Evolutionary conservation across 2,797 vertebrate genomes (phyloP).

Genomic region (Enteromius unitaeniatus): DNA sequence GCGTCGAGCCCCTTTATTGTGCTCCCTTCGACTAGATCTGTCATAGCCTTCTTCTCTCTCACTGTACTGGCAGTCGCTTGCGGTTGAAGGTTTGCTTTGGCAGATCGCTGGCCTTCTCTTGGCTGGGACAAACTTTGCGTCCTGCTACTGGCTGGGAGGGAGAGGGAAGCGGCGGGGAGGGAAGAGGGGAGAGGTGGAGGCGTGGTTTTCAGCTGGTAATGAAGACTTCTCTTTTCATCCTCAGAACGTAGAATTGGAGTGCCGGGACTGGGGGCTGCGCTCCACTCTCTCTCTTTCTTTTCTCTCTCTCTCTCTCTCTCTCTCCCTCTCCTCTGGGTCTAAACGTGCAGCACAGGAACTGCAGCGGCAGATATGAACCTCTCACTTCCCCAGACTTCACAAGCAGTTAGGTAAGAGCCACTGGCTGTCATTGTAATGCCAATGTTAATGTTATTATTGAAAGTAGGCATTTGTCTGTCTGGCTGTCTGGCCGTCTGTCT

Average conservation of each 20-base stretch:
- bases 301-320: slow-evolving; percentile 22
- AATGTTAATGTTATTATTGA: slow-evolving; percentile 18
- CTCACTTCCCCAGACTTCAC: slow-evolving; percentile 66
- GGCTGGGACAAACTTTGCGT: slow-evolving; percentile 79
- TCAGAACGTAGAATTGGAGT: slow-evolving; percentile 87
- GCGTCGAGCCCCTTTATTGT: slow-evolving; percentile 40
- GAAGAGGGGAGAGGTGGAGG: slow-evolving; percentile 68
- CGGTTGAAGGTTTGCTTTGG: slow-evolving; percentile 79
- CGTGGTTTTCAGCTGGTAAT: slow-evolving; percentile 88
- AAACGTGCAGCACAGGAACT: slow-evolving; percentile 59
- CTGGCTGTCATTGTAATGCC: slow-evolving; percentile 50
- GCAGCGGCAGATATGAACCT: slow-evolving; percentile 77
- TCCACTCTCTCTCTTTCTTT: slow-evolving; percentile 67
- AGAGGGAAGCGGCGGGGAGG: slow-evolving; percentile 65
- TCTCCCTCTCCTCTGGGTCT: slow-evolving; percentile 48
- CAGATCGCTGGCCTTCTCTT: slow-evolving; percentile 76
- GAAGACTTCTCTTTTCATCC: slow-evolving; percentile 94
- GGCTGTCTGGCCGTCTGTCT: slow-evolving; percentile 42
- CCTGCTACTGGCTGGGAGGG: slow-evolving; percentile 88
- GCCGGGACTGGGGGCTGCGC: slow-evolving; percentile 79
- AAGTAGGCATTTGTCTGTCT: slow-evolving; percentile 37
- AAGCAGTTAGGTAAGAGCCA: slow-evolving; percentile 83
- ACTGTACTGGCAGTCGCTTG: slow-evolving; percentile 70
- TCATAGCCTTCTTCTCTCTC: slow-evolving; percentile 53
- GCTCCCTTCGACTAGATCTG: slow-evolving; percentile 31